Conservation (phyloP, 1,140 invertebrate genomes). For the Armadillidium nasatum region DNA sequence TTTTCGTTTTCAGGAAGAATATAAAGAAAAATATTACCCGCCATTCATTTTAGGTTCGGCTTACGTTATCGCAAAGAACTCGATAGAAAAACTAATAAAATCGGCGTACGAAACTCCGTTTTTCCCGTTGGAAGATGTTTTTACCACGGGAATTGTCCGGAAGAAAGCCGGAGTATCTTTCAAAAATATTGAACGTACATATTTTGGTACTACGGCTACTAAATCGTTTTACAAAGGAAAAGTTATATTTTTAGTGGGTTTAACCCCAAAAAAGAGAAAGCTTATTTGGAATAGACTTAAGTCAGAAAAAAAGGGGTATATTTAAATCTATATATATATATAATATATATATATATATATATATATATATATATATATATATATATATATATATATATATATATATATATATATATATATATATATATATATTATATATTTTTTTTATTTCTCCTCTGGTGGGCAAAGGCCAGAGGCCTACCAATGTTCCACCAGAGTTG, state of each 20-base stretch:
- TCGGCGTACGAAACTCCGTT: slow-evolving; percentile 45
- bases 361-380: too few relatives aligned
- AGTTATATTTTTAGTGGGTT: background rate
- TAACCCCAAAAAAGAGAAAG: background rate
- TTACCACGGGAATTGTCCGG: slow-evolving; percentile 51
- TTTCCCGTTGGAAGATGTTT: slow-evolving; percentile 53
- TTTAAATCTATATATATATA: too few relatives aligned
- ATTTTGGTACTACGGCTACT: background rate
- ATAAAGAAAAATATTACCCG: slow-evolving; percentile 39
- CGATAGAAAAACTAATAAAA: slow-evolving; percentile 40
- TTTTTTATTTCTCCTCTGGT: too few relatives aligned
- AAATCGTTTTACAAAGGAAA: background rate
- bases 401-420: too few relatives aligned
- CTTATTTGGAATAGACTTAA: background rate
- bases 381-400: too few relatives aligned
- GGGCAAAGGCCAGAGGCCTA: too few relatives aligned
- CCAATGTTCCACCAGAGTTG: too few relatives aligned
- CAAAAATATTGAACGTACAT: background rate
- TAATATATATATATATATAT: too few relatives aligned
- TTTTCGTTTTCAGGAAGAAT: slow-evolving; percentile 40
- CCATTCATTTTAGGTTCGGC: slow-evolving; percentile 48
- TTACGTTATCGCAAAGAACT: slow-evolving; percentile 45
- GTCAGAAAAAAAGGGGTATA: too few relatives aligned
- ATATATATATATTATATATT: too few relatives aligned
- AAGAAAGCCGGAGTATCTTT: slow-evolving; percentile 37